Evolutionary conservation across 2,113 vertebrate species (phyloP).

Genomic region (Fukomys damarensis): DNA sequence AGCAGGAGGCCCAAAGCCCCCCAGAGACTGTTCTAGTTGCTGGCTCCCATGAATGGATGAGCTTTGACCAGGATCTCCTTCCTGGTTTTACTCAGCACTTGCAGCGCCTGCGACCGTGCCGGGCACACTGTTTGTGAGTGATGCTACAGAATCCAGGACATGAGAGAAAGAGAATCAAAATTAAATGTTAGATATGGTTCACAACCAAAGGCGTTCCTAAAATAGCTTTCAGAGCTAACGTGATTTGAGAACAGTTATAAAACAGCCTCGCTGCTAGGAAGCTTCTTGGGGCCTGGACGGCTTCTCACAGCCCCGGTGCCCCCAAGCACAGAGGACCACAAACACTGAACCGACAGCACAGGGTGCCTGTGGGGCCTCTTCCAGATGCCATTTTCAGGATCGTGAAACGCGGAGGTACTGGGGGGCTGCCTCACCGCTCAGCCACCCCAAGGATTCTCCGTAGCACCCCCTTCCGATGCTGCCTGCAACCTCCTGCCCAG

Average conservation of each 20-base stretch:
- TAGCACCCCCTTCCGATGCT: neutral
- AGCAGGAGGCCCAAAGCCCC: neutral
- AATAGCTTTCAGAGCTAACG: slow-evolving; percentile 77
- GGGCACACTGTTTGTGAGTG: slow-evolving; percentile 58
- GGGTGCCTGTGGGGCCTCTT: neutral
- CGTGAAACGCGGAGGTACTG: neutral
- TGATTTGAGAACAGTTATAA: slow-evolving; percentile 81
- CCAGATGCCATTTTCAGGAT: neutral
- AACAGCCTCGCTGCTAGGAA: slow-evolving; percentile 65
- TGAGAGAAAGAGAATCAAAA: slow-evolving; percentile 72
- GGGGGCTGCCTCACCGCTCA: neutral
- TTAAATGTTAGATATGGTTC: slow-evolving; percentile 76
- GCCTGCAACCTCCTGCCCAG: neutral
- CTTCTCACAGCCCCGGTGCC: neutral
- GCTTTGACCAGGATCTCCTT: neutral
- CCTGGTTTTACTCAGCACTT: neutral
- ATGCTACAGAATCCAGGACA: slow-evolving; percentile 74
- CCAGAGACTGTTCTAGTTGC: neutral
- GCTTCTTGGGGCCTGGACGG: slow-evolving; percentile 13
- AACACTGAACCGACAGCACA: neutral
- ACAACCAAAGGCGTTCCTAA: slow-evolving; percentile 76
- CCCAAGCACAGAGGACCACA: neutral
- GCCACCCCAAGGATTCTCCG: neutral
- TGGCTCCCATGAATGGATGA: neutral
- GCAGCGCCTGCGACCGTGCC: neutral